phyloP scores from a whole-genome alignment of 1,140 invertebrate species.

The Calephelis virginiensis region DNA sequence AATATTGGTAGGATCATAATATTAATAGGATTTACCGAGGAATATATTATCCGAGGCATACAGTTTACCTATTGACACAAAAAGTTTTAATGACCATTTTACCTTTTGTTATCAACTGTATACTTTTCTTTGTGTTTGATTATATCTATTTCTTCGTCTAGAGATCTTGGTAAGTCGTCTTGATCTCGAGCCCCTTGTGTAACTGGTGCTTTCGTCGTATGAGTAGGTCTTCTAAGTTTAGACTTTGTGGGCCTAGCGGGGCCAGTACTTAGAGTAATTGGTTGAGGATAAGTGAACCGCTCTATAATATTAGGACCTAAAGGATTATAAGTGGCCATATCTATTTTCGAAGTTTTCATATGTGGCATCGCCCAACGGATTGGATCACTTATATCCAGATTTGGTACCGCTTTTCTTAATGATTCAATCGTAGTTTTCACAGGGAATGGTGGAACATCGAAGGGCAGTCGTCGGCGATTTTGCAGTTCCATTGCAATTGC shows the following conservation, averaged over 20 bases:
- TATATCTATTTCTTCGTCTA: conserved; percentile 38
- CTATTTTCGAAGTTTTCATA: neutral
- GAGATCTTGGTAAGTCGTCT: conserved; percentile 30
- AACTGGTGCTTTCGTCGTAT: conserved; percentile 16
- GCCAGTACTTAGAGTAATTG: conserved; percentile 33
- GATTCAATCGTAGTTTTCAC: neutral
- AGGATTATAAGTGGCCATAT: conserved; percentile 1
- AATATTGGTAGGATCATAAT: neutral
- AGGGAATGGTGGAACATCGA: neutral
- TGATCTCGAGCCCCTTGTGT: conserved; percentile 9
- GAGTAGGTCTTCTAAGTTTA: conserved; percentile 23
- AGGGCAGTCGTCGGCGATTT: too few species aligned
- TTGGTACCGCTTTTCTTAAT: neutral
- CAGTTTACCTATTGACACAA: too few species aligned
- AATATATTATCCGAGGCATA: neutral
- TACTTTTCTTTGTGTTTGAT: conserved; percentile 28
- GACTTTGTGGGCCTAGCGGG: conserved; percentile 35
- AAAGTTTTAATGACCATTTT: neutral
- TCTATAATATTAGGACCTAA: neutral
- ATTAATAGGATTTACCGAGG: neutral
- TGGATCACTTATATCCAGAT: neutral
- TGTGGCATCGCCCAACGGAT: neutral
- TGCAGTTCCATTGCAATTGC: too few species aligned
- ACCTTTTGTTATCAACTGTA: neutral
- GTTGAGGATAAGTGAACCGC: conserved; percentile 23